Base-by-base conservation (phyloP, 2,888 invertebrate species). In the Erpobdella octoculata region DNA sequence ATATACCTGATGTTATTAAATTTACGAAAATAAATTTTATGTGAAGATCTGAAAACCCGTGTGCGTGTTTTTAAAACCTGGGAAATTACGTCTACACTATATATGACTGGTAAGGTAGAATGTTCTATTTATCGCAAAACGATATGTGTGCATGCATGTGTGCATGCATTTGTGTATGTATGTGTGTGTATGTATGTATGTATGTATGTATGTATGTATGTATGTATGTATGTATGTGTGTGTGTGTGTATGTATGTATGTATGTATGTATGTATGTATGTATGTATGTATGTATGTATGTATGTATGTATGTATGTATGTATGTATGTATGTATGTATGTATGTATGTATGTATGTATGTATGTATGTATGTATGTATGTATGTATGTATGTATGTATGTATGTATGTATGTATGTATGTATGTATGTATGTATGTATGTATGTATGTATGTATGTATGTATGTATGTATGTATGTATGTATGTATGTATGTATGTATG, bases 241-340 rank as follows among this genome's bases (percentile, higher is more conserved):
- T 41, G n/a, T 41, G 46, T 41, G 12, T 41, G 46, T 41, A 41
- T 41, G 9, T 59, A 59, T 59, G 25, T 59, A 59, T 59, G 25
- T 59, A 59, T 59, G 21, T 59, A 59, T n/a, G 25, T 68, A 68
- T 68, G 36, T 61, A 68, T 68, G 36, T 68, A 61, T 58, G 36
- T 68, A 68, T 61, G 36, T 48, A 61, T 65, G 28, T 65, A 65
- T 65, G 28, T 65, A 65, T 65, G 28, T 65, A 65, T 65, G 28
- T 65, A 65, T 65, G 35, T 25, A 25, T 65, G 28, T 65, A 41
- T 41, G 46, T 41, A 15, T 41, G 25, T 59, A 59, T 59, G 25
- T 59, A 59, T 41, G 46, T 9, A 15, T 41, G 46, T 31, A 65
- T 31, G 21, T 35, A 36, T 37, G 35, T 66, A 37, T 37, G 35